phyloP scores from a whole-genome alignment of 2,888 invertebrate genomes.

The Nyleta sp. region DNA sequence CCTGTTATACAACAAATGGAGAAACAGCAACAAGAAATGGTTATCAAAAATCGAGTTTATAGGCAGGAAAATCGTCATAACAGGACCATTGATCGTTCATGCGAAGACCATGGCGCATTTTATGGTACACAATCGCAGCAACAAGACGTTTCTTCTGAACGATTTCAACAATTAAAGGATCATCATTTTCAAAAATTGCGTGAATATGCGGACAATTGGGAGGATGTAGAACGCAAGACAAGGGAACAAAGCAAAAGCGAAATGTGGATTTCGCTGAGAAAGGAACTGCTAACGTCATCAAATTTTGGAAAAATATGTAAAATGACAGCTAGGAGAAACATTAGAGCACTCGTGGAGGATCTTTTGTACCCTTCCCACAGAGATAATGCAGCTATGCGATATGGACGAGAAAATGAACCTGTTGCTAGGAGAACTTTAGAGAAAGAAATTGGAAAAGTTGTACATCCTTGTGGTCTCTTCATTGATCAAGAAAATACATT shows the following conservation, averaged over 20 bases:
- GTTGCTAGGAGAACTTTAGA: too few species aligned
- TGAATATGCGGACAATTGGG: slow-evolving; percentile 33
- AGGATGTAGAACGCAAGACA: slow-evolving; percentile 47
- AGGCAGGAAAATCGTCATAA: background rate
- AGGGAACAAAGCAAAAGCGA: slow-evolving; percentile 30
- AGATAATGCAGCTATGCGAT: background rate
- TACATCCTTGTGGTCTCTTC: background rate
- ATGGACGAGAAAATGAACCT: background rate
- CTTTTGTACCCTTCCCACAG: background rate
- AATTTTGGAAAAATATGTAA: slow-evolving; percentile 43
- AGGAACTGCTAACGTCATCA: slow-evolving; percentile 59
- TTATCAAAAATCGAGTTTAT: background rate
- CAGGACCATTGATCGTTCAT: too few species aligned
- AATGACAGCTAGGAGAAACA: background rate
- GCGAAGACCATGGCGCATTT: too few species aligned
- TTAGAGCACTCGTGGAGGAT: background rate
- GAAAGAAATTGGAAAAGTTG: background rate
- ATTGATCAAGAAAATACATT: background rate
- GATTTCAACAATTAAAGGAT: too few species aligned
- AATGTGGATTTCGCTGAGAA: slow-evolving; percentile 46
- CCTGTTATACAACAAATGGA: background rate
- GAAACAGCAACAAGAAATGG: background rate
- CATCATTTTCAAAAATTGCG: background rate
- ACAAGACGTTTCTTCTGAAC: background rate
- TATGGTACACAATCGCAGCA: too few species aligned